These are phyloP conservation scores for Brachyptera putata DNA, from an alignment of 2,888 invertebrate genomes.

Conservation along the genomic window DNA sequence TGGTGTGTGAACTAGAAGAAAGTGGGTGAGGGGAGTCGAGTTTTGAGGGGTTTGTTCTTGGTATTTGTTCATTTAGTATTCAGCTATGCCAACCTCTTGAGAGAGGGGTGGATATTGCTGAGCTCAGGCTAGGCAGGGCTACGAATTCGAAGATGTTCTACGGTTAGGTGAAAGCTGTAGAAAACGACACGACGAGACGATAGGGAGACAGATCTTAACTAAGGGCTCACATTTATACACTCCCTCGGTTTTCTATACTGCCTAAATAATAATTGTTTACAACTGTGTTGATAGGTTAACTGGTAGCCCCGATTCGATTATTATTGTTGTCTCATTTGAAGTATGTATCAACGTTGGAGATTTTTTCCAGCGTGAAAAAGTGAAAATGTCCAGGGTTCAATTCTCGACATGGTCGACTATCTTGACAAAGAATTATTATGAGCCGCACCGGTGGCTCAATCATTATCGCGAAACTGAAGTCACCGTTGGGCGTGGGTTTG, in stretches of 20 bases:
- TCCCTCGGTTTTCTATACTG: background rate
- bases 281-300: too few species aligned
- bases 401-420: too few species aligned
- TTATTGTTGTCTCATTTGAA: too few species aligned
- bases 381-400: too few species aligned
- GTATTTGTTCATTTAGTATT: constrained; percentile 22
- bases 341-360: too few species aligned
- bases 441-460: too few species aligned
- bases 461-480: too few species aligned
- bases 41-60: constrained; percentile 7
- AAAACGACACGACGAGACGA: background rate
- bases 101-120: constrained; percentile 20
- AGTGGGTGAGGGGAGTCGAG: background rate
- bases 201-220: background rate
- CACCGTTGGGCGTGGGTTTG: too few species aligned
- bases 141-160: constrained; percentile 3
- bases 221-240: constrained; percentile 10
- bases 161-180: background rate
- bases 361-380: too few species aligned
- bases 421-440: too few species aligned
- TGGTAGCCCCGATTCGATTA: too few species aligned
- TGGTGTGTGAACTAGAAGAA: too few species aligned
- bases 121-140: constrained; percentile 11
- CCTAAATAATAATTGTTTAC: constrained; percentile 11
- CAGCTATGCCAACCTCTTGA: background rate